A percentile compares a stretch with the other conserved stretches of the same genome.
These are phyloP conservation scores for Hephaestus fuliginosus DNA, from an alignment of 2,797 vertebrate genomes.

Conservation along the genomic window DNA sequence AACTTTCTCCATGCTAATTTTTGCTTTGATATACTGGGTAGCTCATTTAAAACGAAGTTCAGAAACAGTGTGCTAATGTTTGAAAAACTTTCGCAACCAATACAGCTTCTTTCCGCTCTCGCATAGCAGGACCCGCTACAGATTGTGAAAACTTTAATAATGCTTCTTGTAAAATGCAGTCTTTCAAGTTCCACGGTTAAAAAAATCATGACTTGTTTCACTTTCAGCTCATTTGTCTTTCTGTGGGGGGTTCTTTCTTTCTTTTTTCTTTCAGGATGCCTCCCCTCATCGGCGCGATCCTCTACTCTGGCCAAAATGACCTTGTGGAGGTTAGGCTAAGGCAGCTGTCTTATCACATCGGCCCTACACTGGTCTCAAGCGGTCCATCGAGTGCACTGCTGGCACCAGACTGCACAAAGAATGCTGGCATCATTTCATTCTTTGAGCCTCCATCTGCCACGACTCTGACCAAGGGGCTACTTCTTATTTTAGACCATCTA, in stretches of 20 bases:
- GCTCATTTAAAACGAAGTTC: slow-evolving; percentile 81
- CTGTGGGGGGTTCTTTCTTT: slow-evolving; percentile 6
- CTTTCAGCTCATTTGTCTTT: slow-evolving; percentile 63
- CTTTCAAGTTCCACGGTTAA: slow-evolving; percentile 58
- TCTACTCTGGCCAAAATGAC: slow-evolving; percentile 80
- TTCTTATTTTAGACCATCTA: slow-evolving; percentile 89
- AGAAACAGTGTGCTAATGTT: slow-evolving; percentile 72
- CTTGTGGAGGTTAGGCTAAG: slow-evolving; percentile 85
- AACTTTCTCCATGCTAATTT: slow-evolving; percentile 85
- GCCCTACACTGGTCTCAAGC: slow-evolving; percentile 79
- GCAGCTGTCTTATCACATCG: slow-evolving; percentile 88
- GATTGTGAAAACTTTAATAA: slow-evolving; percentile 66
- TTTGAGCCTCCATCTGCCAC: slow-evolving; percentile 90
- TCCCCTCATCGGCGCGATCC: slow-evolving; percentile 54
- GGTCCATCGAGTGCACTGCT: slow-evolving; percentile 84
- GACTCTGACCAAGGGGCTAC: slow-evolving; percentile 87
- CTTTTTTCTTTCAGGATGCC: slow-evolving; percentile 22
- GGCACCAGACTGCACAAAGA: slow-evolving; percentile 87
- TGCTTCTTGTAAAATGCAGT: slow-evolving; percentile 46
- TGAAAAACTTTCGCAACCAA: slow-evolving; percentile 68
- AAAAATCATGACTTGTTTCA: slow-evolving; percentile 59
- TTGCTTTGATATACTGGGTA: slow-evolving; percentile 80
- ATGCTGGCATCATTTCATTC: slow-evolving; percentile 88
- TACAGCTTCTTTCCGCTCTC: slow-evolving; percentile 55
- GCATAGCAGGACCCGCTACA: slow-evolving; percentile 30